Percentiles rank a stretch among this genome's conserved stretches.
phyloP scores from a whole-genome alignment of 2,888 invertebrate genomes.

The Dasypogon diadema region DNA sequence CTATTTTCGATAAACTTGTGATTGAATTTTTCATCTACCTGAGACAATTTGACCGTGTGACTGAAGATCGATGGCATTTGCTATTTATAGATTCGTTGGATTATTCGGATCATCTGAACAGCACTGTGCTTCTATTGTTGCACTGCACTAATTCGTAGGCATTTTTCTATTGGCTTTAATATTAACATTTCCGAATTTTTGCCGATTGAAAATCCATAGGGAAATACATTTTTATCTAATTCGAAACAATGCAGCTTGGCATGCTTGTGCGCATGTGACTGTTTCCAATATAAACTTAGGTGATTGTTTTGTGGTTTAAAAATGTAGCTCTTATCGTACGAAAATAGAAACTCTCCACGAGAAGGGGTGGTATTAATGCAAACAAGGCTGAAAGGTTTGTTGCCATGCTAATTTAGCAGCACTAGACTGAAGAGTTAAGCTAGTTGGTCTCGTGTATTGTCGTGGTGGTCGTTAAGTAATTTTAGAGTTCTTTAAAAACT shows the following conservation, averaged over 20 bases:
- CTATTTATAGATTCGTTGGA: conserved; percentile 12
- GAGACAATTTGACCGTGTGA: conserved; percentile 38
- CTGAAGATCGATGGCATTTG: conserved; percentile 12
- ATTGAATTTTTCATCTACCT: conserved; percentile 27
- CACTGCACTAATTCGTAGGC: conserved; percentile 12
- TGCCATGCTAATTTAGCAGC: neutral
- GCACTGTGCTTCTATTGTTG: neutral
- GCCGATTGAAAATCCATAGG: neutral
- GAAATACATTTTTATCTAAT: conserved; percentile 7
- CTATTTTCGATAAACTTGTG: conserved; percentile 36
- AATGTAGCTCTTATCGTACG: neutral
- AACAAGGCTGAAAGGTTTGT: conserved; percentile 11
- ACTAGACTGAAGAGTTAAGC: neutral
- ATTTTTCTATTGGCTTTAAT: conserved; percentile 5
- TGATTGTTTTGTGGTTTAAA: conserved; percentile 23
- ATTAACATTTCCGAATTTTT: conserved; percentile 15
- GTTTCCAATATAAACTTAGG: neutral
- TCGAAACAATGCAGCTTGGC: conserved; percentile 10
- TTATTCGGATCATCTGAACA: conserved; percentile 41
- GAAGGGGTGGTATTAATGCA: neutral
- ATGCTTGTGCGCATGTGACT: conserved; percentile 21
- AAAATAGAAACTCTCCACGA: conserved; percentile 1
- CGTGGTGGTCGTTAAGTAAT: conserved; percentile 32
- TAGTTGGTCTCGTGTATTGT: neutral
- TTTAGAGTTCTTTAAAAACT: conserved; percentile 54